Conservation (phyloP, 2,113 vertebrate genomes). For the Telmatochromis sp. region DNA sequence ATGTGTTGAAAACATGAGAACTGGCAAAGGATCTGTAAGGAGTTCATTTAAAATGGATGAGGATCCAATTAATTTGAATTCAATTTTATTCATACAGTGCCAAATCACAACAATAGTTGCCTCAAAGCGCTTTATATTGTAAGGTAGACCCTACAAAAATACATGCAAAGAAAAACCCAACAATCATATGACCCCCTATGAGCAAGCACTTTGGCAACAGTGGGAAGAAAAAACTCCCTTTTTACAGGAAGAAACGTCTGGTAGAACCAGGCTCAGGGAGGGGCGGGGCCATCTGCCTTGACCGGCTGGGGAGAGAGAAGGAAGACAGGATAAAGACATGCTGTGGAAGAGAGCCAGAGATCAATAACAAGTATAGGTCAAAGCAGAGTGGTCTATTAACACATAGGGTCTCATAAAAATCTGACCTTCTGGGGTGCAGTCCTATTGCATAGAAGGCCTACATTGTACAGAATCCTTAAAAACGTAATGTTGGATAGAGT, state of each 20-base stretch:
- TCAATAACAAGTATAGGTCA: neutral
- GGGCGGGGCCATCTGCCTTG: neutral
- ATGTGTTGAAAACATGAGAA: neutral
- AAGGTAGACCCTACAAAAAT: neutral
- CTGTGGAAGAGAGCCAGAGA: fast-evolving
- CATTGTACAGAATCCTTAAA: neutral
- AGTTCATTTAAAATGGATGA: neutral
- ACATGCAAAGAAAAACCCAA: neutral
- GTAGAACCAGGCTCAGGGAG: fast-evolving
- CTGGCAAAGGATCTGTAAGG: neutral
- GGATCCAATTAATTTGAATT: neutral
- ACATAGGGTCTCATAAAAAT: neutral
- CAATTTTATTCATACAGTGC: neutral
- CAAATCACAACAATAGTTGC: fast-evolving
- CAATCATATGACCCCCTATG: neutral
- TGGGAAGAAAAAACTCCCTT: neutral
- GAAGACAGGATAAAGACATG: neutral
- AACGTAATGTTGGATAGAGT: neutral
- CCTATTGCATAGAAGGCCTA: neutral
- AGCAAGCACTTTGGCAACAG: neutral
- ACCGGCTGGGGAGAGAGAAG: neutral
- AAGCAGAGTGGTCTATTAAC: neutral
- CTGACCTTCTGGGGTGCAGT: neutral
- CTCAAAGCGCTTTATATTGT: neutral
- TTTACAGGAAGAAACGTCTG: fast-evolving